Conservation (phyloP, 1,140 invertebrate species). For the Papilio polyxenes region DNA sequence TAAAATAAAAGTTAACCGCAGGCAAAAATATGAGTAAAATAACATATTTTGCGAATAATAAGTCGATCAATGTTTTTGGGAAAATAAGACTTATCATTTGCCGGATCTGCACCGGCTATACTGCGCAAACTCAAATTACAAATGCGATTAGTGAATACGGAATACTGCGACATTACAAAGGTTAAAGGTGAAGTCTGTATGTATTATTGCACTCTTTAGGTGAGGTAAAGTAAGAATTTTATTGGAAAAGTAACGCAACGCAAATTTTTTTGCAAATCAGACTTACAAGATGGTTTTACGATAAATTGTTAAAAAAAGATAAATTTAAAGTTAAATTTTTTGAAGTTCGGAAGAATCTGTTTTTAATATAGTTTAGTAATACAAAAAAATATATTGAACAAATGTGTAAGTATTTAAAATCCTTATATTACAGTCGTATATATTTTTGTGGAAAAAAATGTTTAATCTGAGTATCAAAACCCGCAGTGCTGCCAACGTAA, state of each 20-base stretch:
- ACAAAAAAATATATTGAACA: no score
- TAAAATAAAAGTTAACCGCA: background rate
- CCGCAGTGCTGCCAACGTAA: constrained; percentile 48
- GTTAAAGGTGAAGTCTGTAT: background rate
- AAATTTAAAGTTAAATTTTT: no score
- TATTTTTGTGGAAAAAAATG: background rate
- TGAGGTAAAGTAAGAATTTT: background rate
- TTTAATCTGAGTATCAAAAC: constrained; percentile 24
- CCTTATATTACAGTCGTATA: background rate
- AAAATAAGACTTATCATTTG: constrained; percentile 9
- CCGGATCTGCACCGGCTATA: background rate
- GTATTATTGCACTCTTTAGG: no score
- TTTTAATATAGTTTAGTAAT: no score
- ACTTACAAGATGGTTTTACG: background rate
- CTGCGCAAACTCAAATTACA: constrained; percentile 30
- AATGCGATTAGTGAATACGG: background rate
- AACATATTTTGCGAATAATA: constrained; percentile 7
- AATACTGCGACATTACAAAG: constrained; percentile 17
- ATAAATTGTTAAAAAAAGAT: background rate
- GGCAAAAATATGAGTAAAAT: background rate
- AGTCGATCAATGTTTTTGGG: background rate
- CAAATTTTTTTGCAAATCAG: background rate
- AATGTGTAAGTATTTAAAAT: background rate
- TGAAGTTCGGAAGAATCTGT: no score
- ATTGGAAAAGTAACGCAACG: background rate